Evolutionary conservation across 2,888 invertebrate species (phyloP), one percentile per base, ranked within the genome.

Genomic region (Tolmerus cingulatus): DNA sequence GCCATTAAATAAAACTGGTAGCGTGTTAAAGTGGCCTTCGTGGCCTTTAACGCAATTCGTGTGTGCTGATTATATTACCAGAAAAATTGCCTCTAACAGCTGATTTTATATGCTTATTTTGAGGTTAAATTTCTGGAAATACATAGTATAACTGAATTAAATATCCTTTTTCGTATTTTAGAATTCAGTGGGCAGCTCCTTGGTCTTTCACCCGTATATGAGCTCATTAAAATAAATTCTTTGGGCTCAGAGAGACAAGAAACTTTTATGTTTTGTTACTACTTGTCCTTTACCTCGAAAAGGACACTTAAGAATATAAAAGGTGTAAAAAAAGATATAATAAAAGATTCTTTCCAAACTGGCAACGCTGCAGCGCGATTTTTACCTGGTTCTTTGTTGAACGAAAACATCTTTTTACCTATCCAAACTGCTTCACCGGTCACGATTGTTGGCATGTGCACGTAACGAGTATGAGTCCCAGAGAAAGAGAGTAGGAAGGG

Each of bases 391-490:
- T 76, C 66, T 66, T 76, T 76, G 76, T 76, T 76, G 40, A 66
- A 66, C 66, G 66, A 66, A 66, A 76, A 30, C 40, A 30, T 76
- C 40, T 76, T 76, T 34, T 76, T 34, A 66, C 66, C 66, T 27
- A 66, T 66, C 66, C 66, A 76, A 76, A 43, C 78, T 43, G 78
- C 78, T 78, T 78, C 78, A 78, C 40, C 78, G 78, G 78, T 78
- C 43, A 78, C 43, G 78, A 37, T 43, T 78, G 78, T 19, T 78
- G 78, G 78, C 46, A 78, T 78, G 78, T 78, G 37, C 40, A 78
- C 46, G 78, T 78, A 78, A 78, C 46, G 27, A 78, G 27, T 46
- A 43, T n/a, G 43, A 78, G 19, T 27, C 37, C 51, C n/a, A 76
- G 76, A 40, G 34, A 76, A 76, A 34, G 34, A 76, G 76, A 76